These are phyloP conservation scores for Fopius arisanus DNA, from an alignment of 1,140 invertebrate genomes.

Conservation along the genomic window DNA sequence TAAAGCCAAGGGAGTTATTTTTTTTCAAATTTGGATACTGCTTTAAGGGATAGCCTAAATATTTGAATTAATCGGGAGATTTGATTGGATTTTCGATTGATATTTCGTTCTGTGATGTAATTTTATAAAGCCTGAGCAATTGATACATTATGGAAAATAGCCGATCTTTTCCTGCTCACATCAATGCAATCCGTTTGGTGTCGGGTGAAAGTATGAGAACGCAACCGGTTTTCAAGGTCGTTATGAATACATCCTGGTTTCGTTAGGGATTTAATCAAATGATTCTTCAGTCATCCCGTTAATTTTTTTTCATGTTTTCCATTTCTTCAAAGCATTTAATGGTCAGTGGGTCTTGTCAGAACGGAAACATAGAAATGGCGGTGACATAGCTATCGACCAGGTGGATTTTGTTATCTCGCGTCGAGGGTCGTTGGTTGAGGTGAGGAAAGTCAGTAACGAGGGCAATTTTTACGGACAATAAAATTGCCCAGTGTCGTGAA, in stretches of 20 bases:
- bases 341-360: background rate
- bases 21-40: no score
- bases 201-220: background rate
- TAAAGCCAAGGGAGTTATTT: no score
- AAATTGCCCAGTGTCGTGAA: background rate
- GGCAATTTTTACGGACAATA: constrained; percentile 15
- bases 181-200: background rate
- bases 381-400: background rate
- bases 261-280: background rate
- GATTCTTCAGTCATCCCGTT: background rate
- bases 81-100: no score
- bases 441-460: constrained; percentile 30
- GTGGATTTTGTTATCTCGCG: constrained; percentile 8
- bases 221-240: constrained; percentile 1
- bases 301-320: no score
- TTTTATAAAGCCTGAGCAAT: no score
- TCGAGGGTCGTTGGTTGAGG: constrained; percentile 20
- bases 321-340: constrained; percentile 4
- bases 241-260: background rate
- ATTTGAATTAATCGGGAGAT: no score
- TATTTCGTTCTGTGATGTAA: no score
- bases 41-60: no score
- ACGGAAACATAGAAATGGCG: background rate
- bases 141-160: no score
- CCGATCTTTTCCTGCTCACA: background rate